Percentiles rank a stretch among this genome's conserved stretches.
phyloP scores from a whole-genome alignment of 2,797 vertebrate species.

The Danio albolineatus region DNA sequence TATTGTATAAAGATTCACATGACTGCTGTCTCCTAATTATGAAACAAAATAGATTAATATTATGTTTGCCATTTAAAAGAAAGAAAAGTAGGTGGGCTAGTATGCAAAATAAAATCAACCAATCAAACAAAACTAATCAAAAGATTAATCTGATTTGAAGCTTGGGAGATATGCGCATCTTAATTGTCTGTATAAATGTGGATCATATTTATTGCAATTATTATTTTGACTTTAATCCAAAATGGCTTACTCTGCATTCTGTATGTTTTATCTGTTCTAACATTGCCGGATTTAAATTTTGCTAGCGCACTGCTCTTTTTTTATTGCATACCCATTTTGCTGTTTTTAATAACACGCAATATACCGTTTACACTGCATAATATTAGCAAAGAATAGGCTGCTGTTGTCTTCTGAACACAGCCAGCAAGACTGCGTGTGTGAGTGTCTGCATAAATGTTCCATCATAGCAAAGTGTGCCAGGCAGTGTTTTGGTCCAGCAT shows the following conservation, averaged over 20 bases:
- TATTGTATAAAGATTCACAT: no score
- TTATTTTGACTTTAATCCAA: background rate
- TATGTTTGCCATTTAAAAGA: no score
- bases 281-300: background rate
- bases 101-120: no score
- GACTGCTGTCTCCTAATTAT: no score
- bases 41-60: no score
- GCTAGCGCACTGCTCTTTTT: background rate
- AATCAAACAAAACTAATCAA: no score
- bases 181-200: no score
- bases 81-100: no score
- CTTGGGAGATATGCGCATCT: no score
- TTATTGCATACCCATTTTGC: background rate
- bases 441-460: conserved; percentile 4
- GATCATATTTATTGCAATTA: no score
- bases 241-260: background rate
- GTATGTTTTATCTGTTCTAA: background rate
- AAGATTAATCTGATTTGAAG: no score
- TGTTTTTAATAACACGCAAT: background rate
- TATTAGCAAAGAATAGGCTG: background rate
- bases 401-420: background rate
- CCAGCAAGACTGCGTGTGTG: background rate
- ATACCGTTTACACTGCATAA: background rate
- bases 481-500: conserved; percentile 67
- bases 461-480: conserved; percentile 33